Conservation (phyloP, 2,888 invertebrate genomes). For the Omphaloscelis lunosa region DNA sequence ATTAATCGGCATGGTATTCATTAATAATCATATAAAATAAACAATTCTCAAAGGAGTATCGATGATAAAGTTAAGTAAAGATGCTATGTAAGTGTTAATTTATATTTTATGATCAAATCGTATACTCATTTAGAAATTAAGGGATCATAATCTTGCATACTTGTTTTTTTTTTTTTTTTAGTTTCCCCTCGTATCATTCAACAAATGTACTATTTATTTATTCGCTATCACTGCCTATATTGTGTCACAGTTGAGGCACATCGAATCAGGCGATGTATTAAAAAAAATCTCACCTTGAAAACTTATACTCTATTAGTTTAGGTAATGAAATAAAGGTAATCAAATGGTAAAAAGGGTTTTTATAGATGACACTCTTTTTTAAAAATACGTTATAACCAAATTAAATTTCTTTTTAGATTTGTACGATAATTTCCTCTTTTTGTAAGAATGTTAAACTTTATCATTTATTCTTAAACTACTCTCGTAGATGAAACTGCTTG, state of each 20-base stretch:
- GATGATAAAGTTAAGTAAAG: slow-evolving; percentile 63
- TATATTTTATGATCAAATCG: slow-evolving; percentile 84
- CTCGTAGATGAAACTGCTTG: too few species aligned
- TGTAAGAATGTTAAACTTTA: too few species aligned
- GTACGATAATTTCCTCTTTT: too few species aligned
- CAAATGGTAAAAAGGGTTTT: too few species aligned
- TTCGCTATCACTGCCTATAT: slow-evolving; percentile 62
- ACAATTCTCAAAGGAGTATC: slow-evolving; percentile 67
- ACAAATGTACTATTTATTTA: slow-evolving; percentile 60
- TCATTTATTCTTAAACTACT: too few species aligned
- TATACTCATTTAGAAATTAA: slow-evolving; percentile 85
- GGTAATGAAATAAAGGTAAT: too few species aligned
- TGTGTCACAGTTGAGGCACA: slow-evolving; percentile 29
- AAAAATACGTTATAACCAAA: too few species aligned
- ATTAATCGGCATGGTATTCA: slow-evolving; percentile 70
- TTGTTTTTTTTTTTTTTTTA: slow-evolving; percentile 27
- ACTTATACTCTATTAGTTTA: not conserved
- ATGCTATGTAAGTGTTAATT: slow-evolving; percentile 68
- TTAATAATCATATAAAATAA: slow-evolving; percentile 51
- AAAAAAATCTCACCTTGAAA: not conserved
- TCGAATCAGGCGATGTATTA: not conserved
- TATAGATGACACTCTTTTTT: too few species aligned
- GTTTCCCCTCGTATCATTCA: slow-evolving; percentile 30
- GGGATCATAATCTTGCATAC: slow-evolving; percentile 61
- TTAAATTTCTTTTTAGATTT: too few species aligned